Conservation (phyloP, 2,888 invertebrate genomes). For the Thecophora atra region DNA sequence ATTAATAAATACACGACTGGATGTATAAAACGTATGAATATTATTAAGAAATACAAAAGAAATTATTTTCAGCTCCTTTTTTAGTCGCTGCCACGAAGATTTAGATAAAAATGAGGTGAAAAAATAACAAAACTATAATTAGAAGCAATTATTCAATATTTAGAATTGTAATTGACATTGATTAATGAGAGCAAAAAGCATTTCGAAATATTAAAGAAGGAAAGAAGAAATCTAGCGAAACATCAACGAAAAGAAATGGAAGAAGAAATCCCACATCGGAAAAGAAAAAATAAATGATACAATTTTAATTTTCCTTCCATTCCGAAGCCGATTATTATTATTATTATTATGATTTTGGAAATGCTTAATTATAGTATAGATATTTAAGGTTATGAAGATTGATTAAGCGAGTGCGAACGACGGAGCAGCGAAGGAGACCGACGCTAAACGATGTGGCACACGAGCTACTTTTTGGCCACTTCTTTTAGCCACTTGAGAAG, state of each 20-base stretch:
- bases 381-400: neutral
- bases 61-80: too few species aligned
- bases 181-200: slow-evolving; percentile 60
- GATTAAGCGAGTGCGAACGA: too few species aligned
- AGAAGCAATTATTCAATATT: slow-evolving; percentile 33
- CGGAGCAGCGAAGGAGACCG: too few species aligned
- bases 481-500: too few species aligned
- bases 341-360: too few species aligned
- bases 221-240: neutral
- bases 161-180: slow-evolving; percentile 58
- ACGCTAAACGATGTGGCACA: too few species aligned
- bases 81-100: neutral
- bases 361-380: neutral
- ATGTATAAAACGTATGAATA: too few species aligned
- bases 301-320: too few species aligned
- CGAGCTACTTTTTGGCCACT: too few species aligned
- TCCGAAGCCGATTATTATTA: neutral
- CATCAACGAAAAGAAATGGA: neutral
- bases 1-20: too few species aligned
- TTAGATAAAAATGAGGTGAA: neutral
- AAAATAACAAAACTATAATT: slow-evolving; percentile 25
- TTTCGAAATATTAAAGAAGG: neutral
- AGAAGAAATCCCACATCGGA: neutral
- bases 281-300: neutral
- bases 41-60: too few species aligned